Evolutionary conservation across 1,140 invertebrate genomes (phyloP), one percentile per base, ranked within the genome.

Genomic region (Drosophila kanapiae): DNA sequence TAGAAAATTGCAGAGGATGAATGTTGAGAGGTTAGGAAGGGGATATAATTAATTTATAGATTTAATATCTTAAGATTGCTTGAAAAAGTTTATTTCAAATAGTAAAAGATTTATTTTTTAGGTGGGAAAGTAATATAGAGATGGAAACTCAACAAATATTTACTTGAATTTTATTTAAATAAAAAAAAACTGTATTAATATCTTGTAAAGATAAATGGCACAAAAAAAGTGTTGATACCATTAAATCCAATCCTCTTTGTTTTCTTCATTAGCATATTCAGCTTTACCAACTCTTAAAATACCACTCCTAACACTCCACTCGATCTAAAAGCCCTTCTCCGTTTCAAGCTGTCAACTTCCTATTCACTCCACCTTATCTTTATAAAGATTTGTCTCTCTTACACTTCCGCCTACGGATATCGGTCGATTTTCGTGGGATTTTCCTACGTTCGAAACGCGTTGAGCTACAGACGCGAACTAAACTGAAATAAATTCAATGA

Each of bases 401-500:
- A 74, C 69, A 91, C 86, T 91, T 88, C 85, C 85, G 85, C 63
- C 67, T 59, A 78, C 81, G 60, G 23, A 80, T 48, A 58, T 67
- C 67, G 45, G 18, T 45, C 47, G 18, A 16, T 42, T 64, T 35
- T 51, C 35, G 10, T 51, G 69, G 37, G 38, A 57, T 62, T 61
- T 56, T 54, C 6, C 14, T 61, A 43, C 14, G 80, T 63, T 69
- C 45, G 53, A 29, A 54, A 40, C 71, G 57, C 81, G 67, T 61
- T 78, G 75, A 91, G 67, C 49, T 59, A 75, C 86, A 80, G 80
- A 85, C 60, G 53, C 47, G 18, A 60, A 90, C 85, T 90, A 61
- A 86, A 86, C 51, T 54, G 48, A 69, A 70, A 54, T 74, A 58
- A 54, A 65, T 77, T 43, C 69, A 78, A 42, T 75, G 61, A 70